These are phyloP conservation scores for Orgyia antiqua DNA, from an alignment of 2,888 invertebrate species.

Conservation along the genomic window DNA sequence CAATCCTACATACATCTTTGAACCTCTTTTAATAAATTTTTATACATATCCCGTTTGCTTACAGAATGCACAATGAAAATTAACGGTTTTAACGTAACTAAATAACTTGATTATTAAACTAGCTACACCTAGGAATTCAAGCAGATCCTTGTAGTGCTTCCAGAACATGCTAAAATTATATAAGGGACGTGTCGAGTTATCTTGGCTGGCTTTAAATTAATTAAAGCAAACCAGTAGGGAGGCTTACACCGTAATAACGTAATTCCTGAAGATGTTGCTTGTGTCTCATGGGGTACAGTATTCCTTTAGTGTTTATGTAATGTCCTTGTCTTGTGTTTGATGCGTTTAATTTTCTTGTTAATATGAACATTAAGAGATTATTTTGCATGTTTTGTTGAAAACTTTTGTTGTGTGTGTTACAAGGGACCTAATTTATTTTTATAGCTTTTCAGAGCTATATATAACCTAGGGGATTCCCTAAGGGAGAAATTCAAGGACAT, in stretches of 20 bases:
- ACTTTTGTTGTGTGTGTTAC: too few relatives aligned
- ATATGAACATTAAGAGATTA: too few relatives aligned
- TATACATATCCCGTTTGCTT: too few relatives aligned
- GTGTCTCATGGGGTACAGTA: constrained; percentile 24
- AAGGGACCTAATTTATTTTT: too few relatives aligned
- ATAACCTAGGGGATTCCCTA: too few relatives aligned
- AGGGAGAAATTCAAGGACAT: too few relatives aligned
- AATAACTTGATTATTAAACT: constrained; percentile 8
- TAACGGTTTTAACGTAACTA: too few relatives aligned
- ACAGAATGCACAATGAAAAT: too few relatives aligned
- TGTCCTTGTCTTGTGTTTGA: constrained; percentile 8
- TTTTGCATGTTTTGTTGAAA: too few relatives aligned
- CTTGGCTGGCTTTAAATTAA: constrained; percentile 38
- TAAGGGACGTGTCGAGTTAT: constrained; percentile 33
- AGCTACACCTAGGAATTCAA: constrained; percentile 6
- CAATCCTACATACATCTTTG: too few relatives aligned
- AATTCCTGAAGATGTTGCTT: constrained; percentile 31
- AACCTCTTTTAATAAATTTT: too few relatives aligned
- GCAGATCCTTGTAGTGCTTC: constrained; percentile 3
- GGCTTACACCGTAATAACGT: constrained; percentile 45
- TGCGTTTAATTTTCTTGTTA: neutral
- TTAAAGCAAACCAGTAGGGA: constrained; percentile 35
- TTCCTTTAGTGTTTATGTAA: constrained; percentile 24
- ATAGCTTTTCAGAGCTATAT: too few relatives aligned
- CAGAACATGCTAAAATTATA: constrained; percentile 15